Percentiles rank a stretch among this genome's conserved stretches.
Evolutionary conservation across 2,113 vertebrate species (phyloP).

Genomic region (Pithys albifrons): DNA sequence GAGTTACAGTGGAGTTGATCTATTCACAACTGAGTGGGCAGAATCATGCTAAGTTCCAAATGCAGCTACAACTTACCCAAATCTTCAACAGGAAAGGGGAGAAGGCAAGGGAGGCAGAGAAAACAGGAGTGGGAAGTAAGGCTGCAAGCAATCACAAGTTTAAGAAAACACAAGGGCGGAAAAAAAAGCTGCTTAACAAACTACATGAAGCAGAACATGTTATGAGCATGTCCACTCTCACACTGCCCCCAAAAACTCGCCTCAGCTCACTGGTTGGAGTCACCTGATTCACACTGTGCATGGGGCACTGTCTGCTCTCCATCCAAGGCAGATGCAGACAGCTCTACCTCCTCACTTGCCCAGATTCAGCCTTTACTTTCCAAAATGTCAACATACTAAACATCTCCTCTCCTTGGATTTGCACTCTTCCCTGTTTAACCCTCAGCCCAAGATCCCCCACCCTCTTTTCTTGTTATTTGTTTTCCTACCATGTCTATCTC

Average conservation of each 20-base stretch:
- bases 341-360: background rate
- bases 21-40: background rate
- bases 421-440: background rate
- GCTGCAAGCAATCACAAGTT: background rate
- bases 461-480: background rate
- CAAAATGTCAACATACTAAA: background rate
- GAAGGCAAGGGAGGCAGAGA: constrained; percentile 23
- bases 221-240: background rate
- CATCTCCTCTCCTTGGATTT: background rate
- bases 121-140: constrained; percentile 1
- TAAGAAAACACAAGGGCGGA: constrained; percentile 3
- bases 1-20: background rate
- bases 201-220: background rate
- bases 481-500: background rate
- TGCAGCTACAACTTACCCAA: background rate
- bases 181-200: background rate
- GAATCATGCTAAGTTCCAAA: background rate
- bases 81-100: background rate
- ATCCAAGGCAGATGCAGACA: background rate
- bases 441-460: background rate
- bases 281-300: background rate
- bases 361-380: background rate
- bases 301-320: background rate
- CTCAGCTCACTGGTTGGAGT: background rate
- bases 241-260: background rate